Evolutionary conservation across 2,888 invertebrate species (phyloP), one percentile per base, ranked within the genome.

Genomic region (Ditula angustiorana): DNA sequence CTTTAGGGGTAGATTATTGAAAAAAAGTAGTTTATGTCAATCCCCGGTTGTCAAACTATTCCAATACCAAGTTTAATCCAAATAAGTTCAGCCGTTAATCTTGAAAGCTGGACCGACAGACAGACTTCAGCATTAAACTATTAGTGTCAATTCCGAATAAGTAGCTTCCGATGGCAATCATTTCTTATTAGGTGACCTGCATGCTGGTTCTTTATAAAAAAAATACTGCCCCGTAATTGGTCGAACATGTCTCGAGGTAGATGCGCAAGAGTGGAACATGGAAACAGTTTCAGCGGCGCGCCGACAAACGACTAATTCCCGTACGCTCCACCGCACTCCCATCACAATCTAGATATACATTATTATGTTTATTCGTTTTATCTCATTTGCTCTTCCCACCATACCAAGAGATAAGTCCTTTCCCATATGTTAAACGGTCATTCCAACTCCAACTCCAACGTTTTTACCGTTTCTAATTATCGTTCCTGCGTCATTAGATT

Each of bases 221-320:
- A 37, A 41, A 41, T 10, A 19, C 41, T 19, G 44, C 56, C n/a
- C 24, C 69, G 67, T 68, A 71, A 72, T 73, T 69, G 70, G 50
- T 44, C 64, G 61, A 66, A 46, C 46, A 10, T 19, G 41, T 10
- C 2, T 7, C 46, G 19, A 8, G 5, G 46, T 41, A 30, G 35
- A 11, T 8, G 35, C 53, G 33, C 53, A 11, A 23, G 53, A 53
- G 35, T 53, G 33, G n/a, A 23, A 85, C 85, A 84, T 72, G 81
- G 77, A 79, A 84, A 82, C 80, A 76, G 80, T 83, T 81, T 85
- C 83, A 84, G 75, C 65, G 65, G 33, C 52, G 37, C 41, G 67
- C 37, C 53, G 53, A 53, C 50, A 50, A 30, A 50, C 33, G 49
- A 7, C 13, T 44, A 16, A 24, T 58, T 44, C 33, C 3, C 21